Percentiles rank a stretch among this genome's conserved stretches.
Evolutionary conservation across 2,888 invertebrate genomes (phyloP).

Genomic region (Polyommatus iphigenia): DNA sequence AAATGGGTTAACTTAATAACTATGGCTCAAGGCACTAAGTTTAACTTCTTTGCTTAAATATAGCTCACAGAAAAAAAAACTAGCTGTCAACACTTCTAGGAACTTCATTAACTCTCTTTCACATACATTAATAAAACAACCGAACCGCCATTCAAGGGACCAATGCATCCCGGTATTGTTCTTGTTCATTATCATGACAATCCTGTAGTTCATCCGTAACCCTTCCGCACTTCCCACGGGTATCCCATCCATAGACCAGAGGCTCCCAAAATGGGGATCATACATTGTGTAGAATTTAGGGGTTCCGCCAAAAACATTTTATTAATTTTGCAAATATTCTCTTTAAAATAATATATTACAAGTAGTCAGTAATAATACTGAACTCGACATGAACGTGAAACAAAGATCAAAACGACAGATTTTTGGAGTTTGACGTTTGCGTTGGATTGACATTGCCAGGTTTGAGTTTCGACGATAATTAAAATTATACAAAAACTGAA

Average conservation of each 20-base stretch:
- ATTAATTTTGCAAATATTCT: neutral
- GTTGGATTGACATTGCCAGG: no score
- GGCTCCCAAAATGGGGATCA: neutral
- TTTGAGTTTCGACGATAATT: no score
- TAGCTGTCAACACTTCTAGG: neutral
- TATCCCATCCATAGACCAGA: slow-evolving; percentile 34
- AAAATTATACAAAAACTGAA: no score
- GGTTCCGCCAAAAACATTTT: neutral
- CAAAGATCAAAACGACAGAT: neutral
- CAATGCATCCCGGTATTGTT: slow-evolving; percentile 11
- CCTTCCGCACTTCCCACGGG: slow-evolving; percentile 46
- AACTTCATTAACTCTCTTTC: neutral
- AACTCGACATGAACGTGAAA: neutral
- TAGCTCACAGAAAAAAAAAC: neutral
- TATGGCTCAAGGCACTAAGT: no score
- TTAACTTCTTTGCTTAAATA: neutral
- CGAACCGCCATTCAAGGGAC: neutral
- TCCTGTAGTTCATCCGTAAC: slow-evolving; percentile 38
- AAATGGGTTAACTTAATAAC: no score
- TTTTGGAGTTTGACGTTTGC: neutral
- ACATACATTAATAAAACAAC: neutral
- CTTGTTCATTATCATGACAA: slow-evolving; percentile 37
- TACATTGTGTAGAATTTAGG: neutral
- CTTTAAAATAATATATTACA: no score
- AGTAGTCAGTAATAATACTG: no score